Base-by-base conservation (phyloP, 2,113 vertebrate species). In the Rhea americana region DNA sequence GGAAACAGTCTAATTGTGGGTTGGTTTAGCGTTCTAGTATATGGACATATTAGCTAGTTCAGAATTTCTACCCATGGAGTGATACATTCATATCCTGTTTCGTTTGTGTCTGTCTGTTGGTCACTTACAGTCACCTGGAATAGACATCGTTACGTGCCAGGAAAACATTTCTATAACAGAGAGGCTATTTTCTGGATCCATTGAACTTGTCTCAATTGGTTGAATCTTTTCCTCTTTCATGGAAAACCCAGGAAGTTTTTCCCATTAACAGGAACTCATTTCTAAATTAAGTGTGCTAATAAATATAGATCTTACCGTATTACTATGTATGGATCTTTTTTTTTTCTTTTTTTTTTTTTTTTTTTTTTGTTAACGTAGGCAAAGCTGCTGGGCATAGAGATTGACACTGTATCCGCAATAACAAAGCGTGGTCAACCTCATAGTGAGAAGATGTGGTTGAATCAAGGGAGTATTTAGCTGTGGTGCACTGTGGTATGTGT, bases 31-130 rank as follows among this genome's bases (percentile, higher is more conserved):
- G 9, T 17, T 58, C 9, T 58, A 32, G 10, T 17, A 9, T 58
- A 32, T 18, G 18, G 55, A 58, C 55, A 14, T 18, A 32, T 32
- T 9, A 19, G 9, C 55, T 58, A 32, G 55, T 32, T 58, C 9
- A 17, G 55, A 17, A 32, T 32, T 58, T 55, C 53, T 30, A 58
- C 9, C 28, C 30, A 28, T 32, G 47, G 4, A 25, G 53, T 0
- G 17, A 5, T 20, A 0, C 9, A 6, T 24, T 9, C 24, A 2
- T 25, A 1, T 16, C n/a, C 37, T 5, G 61, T 25, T 56, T 4
- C 24, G 39, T 73, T 81, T 35, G 4, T 22, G 47, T 51, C 5
- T 13, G 11, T 66, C 21, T 41, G 0, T 3, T 19, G 19, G 10
- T 21, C 73, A 16, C 62, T 58, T 17, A 56, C 28, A 4, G n/a